Base-by-base conservation (phyloP, 1,140 invertebrate species). In the Drosophila pandora region DNA sequence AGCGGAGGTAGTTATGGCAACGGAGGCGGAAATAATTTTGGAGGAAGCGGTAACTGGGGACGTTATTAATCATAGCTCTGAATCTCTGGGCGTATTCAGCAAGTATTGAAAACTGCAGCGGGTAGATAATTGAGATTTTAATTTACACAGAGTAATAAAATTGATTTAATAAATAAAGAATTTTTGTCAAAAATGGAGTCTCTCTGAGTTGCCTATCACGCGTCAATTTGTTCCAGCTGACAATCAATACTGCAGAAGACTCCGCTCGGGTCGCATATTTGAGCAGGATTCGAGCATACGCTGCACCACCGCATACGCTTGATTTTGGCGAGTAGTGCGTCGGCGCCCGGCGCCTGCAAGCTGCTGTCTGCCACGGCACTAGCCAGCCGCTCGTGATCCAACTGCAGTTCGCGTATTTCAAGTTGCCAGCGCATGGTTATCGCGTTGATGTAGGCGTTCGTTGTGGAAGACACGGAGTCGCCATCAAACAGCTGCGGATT, bases 1-100 rank as follows among this genome's bases (percentile, higher is more conserved):
- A 25, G 17, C 43, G 41, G 8, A 34, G 10, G 43, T 22, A 47
- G 43, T 43, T 43, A 43, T 6, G 41, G 39, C 13, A 63, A 54
- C 47, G 54, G 45, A 3, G 54, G 52, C 9, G 43, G 43, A 47
- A 47, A 47, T 9, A 23, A 21, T 2, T 30, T 25, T 22, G 39
- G 43, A 21, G 41, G 41, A 6, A 39, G 39, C 7, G 50, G 59
- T 2, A 75, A 28, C 49, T 58, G 54, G 48, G 28, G 54, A 48
- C n/a, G 49, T 6, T 74, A 55, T 34, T 49, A 58, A 47, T 17
- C 7, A 47, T 21, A 21, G 7, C 2, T 6, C 5, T 6, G 25
- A 28, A 28, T 28, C 7, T 28, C 5, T 28, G 25, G 25, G 25
- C 25, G 25, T 25, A 25, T 28, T 28, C 25, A 28, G 5, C 17